Percentiles rank a stretch among this genome's conserved stretches.
Evolutionary conservation across 1,140 invertebrate species (phyloP).

Genomic region (Tetraneura akinire): DNA sequence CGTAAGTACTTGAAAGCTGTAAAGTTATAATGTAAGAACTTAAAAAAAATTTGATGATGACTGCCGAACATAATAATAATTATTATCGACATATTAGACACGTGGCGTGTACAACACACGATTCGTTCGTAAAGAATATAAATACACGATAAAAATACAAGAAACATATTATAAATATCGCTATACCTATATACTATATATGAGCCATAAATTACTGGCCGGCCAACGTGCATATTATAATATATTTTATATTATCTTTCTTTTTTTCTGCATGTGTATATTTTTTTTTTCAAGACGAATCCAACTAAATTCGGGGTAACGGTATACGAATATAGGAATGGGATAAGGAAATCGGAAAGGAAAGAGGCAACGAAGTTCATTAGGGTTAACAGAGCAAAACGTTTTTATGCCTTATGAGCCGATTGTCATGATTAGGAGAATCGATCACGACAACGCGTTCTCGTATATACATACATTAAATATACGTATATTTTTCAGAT

Average conservation of each 20-base stretch:
- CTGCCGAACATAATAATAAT: no score
- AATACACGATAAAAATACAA: no score
- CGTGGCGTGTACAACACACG: no score
- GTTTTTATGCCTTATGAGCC: constrained; percentile 45
- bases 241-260: no score
- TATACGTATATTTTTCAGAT: constrained; percentile 11
- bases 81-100: no score
- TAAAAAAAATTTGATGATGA: no score
- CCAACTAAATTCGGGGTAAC: not conserved
- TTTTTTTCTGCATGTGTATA: no score
- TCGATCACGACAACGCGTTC: constrained; percentile 43
- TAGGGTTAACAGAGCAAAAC: constrained; percentile 51
- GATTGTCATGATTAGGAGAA: constrained; percentile 50
- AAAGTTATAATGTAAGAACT: no score
- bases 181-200: no score
- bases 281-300: constrained; percentile 6
- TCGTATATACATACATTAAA: not conserved
- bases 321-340: not conserved
- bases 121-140: no score
- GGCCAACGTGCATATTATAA: not conserved
- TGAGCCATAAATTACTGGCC: constrained; percentile 37
- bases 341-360: not conserved
- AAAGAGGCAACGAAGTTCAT: constrained; percentile 38
- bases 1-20: no score
- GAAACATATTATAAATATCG: no score